Percentiles rank a stretch among this genome's conserved stretches.
Conservation (phyloP, 2,797 vertebrate species). For the Pitangus sulphuratus region DNA sequence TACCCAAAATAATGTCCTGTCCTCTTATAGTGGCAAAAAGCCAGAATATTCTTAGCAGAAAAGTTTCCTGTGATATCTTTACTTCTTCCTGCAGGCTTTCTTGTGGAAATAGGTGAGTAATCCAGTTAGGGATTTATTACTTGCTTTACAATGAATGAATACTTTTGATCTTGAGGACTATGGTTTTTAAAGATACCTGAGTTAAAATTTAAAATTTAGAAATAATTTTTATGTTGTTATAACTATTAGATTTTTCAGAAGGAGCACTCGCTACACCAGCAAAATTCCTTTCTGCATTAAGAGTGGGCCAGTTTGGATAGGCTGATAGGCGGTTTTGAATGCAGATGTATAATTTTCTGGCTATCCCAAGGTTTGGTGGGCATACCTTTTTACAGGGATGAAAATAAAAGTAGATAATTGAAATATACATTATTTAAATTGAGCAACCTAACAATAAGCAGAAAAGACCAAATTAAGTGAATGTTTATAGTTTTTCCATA, state of each 20-base stretch:
- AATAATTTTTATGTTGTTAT: not conserved
- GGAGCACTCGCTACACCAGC: not conserved
- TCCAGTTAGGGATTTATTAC: not conserved
- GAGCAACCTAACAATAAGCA: not conserved
- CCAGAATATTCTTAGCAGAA: constrained; percentile 43
- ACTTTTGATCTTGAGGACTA: not conserved
- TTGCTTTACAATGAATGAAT: not conserved
- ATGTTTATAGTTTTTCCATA: constrained; percentile 26
- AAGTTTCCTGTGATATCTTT: constrained; percentile 41
- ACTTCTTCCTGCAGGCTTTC: constrained; percentile 29
- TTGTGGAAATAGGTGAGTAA: not conserved
- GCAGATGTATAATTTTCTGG: not conserved
- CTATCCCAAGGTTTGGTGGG: not conserved
- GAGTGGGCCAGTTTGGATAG: not conserved
- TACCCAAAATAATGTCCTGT: not conserved
- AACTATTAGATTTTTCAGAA: not conserved
- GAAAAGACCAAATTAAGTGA: not conserved
- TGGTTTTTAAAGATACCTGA: not conserved
- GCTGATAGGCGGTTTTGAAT: not conserved
- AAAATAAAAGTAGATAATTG: not conserved
- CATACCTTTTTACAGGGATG: not conserved
- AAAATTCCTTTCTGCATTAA: not conserved
- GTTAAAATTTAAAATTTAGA: not conserved
- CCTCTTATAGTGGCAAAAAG: not conserved
- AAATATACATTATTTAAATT: not conserved